Base-by-base conservation (phyloP, 1,140 invertebrate genomes). In the Platorchestia sp. region DNA sequence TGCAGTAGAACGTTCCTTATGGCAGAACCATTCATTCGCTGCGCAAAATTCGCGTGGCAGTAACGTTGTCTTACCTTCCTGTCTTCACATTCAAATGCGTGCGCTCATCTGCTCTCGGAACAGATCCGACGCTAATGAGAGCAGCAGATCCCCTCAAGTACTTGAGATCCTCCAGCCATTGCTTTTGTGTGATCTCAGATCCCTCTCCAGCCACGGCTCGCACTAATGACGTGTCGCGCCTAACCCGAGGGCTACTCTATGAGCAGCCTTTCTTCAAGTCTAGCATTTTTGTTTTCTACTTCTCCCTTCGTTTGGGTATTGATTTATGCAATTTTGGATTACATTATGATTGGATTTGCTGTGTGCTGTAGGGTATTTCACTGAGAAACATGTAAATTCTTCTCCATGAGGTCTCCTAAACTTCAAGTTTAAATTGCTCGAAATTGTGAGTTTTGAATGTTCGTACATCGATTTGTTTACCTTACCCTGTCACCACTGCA, bases 141-240 rank as follows among this genome's bases (percentile, higher is more conserved):
- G 59, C 59, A 75, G 59, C 59, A 75, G 59, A 75, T 75, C 59
- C 59, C 59, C 59, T 75, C 59, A 75, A 75, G 59, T 75, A 27
- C 59, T 75, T 10, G 10, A 27, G 59, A 75, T 75, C 59, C 27
- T 75, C 27, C 59, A 75, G 59, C 59, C 27, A 75, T 75, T 75
- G 59, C 59, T 75, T 75, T 75, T 75, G 59, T 75, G 59, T 75
- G 59, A 75, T 75, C 59, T 75, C 59, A 75, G 59, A 75, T 75
- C 59, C 59, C 59, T 75, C 59, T 51, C 47, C 47, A 51, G 59
- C 59, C 59, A 36, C 36, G 59, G 59, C 59, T 75, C 59, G 10
- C 36, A 10, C 27, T 75, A 75, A 75, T 75, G 59, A 75, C 59
- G 59, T 75, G 10, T 75, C 7, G 27, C 59, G 27, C 59, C 59